phyloP scores from a whole-genome alignment of 2,888 invertebrate species.

The Sussaba pulchella region DNA sequence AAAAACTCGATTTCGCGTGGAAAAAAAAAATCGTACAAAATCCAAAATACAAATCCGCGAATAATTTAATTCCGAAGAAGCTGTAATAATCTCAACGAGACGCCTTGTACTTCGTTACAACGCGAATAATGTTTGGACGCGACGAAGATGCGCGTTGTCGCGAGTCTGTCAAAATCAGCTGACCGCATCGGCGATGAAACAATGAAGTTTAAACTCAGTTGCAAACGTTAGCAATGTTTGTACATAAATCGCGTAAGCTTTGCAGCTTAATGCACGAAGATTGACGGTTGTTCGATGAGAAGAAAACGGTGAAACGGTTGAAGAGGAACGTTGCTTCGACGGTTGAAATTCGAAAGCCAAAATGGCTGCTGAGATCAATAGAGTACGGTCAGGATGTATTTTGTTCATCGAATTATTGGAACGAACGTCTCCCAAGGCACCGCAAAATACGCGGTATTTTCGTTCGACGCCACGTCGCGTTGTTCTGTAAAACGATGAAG shows the following conservation, averaged over 20 bases:
- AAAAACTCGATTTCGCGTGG: constrained; percentile 14
- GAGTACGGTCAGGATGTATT: constrained; percentile 73
- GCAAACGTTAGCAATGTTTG: constrained; percentile 31
- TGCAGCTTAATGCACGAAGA: not conserved
- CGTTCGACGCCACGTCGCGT: not conserved
- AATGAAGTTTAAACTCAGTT: constrained; percentile 47
- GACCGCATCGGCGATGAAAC: constrained; percentile 43
- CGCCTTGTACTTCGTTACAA: constrained; percentile 33
- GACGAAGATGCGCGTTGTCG: constrained; percentile 47
- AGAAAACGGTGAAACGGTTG: not conserved
- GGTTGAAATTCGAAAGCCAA: constrained; percentile 61
- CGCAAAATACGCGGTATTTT: not conserved
- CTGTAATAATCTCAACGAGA: constrained; percentile 12
- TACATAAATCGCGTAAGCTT: not conserved
- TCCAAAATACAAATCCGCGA: not conserved
- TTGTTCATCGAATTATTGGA: constrained; percentile 49
- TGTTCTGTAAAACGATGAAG: not conserved
- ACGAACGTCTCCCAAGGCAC: constrained; percentile 25
- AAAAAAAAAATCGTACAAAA: not conserved
- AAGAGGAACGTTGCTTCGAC: not conserved
- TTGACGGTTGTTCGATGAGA: not conserved
- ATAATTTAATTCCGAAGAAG: not conserved
- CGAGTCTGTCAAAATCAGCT: constrained; percentile 69
- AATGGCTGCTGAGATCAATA: constrained; percentile 79
- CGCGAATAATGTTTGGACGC: constrained; percentile 19